Evolutionary conservation across 1,140 invertebrate genomes (phyloP).

Genomic region (Caenorhabditis latens): DNA sequence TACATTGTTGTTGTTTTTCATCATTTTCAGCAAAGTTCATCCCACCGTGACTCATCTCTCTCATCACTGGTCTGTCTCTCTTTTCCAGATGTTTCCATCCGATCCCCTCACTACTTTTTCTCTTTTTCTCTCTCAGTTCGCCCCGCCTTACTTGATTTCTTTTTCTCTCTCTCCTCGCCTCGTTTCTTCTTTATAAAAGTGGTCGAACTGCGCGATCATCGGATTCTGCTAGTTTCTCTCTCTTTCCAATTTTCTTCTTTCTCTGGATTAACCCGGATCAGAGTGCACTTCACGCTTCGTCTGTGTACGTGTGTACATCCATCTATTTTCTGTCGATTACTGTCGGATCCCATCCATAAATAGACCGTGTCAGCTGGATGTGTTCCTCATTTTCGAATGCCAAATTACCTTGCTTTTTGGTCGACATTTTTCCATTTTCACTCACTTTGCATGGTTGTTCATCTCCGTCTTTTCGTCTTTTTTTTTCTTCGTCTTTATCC

Average conservation of each 20-base stretch:
- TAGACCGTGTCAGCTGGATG: slow-evolving; percentile 40
- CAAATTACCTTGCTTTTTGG: slow-evolving; percentile 48
- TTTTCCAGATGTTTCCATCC: slow-evolving; percentile 36
- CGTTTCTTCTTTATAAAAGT: slow-evolving; percentile 45
- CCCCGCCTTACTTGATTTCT: slow-evolving; percentile 42
- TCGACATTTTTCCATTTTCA: background rate
- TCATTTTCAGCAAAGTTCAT: slow-evolving; percentile 14
- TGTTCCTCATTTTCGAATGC: background rate
- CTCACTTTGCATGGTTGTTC: background rate
- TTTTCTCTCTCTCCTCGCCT: slow-evolving; percentile 13
- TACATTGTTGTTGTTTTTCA: background rate
- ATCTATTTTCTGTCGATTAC: slow-evolving; percentile 32
- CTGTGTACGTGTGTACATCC: background rate
- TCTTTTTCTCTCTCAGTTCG: background rate
- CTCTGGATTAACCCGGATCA: slow-evolving; percentile 45
- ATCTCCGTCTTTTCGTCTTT: background rate
- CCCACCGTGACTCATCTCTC: slow-evolving; percentile 1
- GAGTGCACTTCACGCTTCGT: slow-evolving; percentile 48
- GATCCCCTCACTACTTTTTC: background rate
- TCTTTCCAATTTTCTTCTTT: slow-evolving; percentile 16
- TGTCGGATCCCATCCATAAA: slow-evolving; percentile 1
- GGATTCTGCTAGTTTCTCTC: slow-evolving; percentile 38
- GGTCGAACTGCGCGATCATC: slow-evolving; percentile 28
- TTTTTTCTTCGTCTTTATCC: background rate
- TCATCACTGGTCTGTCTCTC: background rate